These are phyloP conservation scores for Nematostella vectensis DNA, from an alignment of 92 coral and sea anemone genomes.

Conservation along the genomic window DNA sequence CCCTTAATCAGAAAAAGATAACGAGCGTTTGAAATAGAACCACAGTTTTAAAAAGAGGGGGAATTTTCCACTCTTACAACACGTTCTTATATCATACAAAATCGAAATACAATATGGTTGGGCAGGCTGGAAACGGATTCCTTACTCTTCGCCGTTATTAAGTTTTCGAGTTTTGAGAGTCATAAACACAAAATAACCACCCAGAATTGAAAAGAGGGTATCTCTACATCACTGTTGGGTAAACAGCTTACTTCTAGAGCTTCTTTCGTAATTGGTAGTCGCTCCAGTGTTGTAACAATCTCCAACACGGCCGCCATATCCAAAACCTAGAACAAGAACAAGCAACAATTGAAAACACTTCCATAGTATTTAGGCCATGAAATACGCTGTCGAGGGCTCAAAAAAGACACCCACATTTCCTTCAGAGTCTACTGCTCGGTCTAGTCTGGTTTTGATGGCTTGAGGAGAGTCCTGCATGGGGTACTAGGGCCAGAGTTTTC, in stretches of 20 bases:
- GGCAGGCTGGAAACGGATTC: too few relatives aligned
- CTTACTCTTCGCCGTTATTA: too few relatives aligned
- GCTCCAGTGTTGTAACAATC: slow-evolving; percentile 90
- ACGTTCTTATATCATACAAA: too few relatives aligned
- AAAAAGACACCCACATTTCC: slow-evolving; percentile 83
- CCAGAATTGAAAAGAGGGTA: too few relatives aligned
- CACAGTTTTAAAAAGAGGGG: too few relatives aligned
- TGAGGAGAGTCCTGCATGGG: slow-evolving; percentile 99
- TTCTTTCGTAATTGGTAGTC: slow-evolving; percentile 91
- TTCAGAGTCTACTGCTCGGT: slow-evolving; percentile 99
- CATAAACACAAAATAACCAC: too few relatives aligned
- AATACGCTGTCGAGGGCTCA: slow-evolving; percentile 3
- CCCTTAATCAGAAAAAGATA: too few relatives aligned
- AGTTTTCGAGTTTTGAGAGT: too few relatives aligned
- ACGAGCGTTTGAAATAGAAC: too few relatives aligned
- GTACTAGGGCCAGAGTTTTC: slow-evolving; percentile 56
- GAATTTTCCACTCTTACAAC: too few relatives aligned
- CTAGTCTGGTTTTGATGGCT: slow-evolving; percentile 97
- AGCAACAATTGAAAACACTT: slow-evolving; percentile 29
- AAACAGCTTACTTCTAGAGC: slow-evolving; percentile 81
- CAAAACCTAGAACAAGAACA: slow-evolving; percentile 68
- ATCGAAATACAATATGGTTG: too few relatives aligned
- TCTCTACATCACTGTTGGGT: too few relatives aligned
- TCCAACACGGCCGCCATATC: slow-evolving; percentile 99
- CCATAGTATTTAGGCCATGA: slow-evolving; percentile 17